Conservation (phyloP, 2,113 vertebrate genomes). For the Vidua macroura region DNA sequence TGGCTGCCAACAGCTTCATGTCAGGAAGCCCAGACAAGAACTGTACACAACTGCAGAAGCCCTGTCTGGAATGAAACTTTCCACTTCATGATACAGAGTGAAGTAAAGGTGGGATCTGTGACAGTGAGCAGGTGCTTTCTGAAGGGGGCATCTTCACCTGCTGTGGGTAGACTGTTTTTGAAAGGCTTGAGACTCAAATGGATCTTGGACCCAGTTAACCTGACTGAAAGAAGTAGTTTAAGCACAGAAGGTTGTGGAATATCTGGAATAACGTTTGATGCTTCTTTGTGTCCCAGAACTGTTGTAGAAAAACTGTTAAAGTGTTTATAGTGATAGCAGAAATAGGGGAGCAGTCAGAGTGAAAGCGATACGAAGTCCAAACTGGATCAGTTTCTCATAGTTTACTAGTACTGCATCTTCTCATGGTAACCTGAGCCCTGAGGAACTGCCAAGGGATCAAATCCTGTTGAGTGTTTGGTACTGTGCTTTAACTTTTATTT, state of each 20-base stretch:
- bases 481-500: background rate
- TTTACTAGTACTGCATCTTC: background rate
- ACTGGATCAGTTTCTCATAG: background rate
- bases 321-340: background rate
- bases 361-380: background rate
- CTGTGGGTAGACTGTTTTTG: fast-evolving
- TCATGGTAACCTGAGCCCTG: background rate
- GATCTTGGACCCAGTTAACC: background rate
- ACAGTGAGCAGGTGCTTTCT: background rate
- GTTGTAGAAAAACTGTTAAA: background rate
- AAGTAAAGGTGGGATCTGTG: slow-evolving; percentile 76
- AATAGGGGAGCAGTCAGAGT: background rate
- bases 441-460: background rate
- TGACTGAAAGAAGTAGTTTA: background rate
- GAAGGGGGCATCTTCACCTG: background rate
- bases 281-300: background rate
- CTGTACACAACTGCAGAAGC: slow-evolving; percentile 64
- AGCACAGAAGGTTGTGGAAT: background rate
- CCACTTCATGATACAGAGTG: slow-evolving; percentile 73
- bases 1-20: slow-evolving; percentile 74
- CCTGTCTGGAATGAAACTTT: slow-evolving; percentile 87
- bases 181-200: background rate
- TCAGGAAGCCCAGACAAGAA: slow-evolving; percentile 65
- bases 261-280: background rate
- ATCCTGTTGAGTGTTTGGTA: background rate